Base-by-base conservation (phyloP, 2,797 vertebrate genomes). In the Tenualosa ilisha region DNA sequence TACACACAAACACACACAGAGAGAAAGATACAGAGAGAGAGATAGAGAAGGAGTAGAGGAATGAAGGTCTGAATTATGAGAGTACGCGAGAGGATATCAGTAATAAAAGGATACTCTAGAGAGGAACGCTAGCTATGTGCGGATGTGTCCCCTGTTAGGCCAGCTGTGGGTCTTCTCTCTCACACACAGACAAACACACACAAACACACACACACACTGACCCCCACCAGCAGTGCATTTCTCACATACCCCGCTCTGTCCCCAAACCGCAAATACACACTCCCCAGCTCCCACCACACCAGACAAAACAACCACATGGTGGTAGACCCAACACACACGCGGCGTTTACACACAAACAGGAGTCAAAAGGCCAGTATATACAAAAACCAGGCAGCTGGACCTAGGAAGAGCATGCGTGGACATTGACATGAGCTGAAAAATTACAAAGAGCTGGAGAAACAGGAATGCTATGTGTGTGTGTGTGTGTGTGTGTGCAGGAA, bases 51-150 rank as follows among this genome's bases (percentile, higher is more conserved):
- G 20, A 61, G 40, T 31, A 26, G 51, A 83, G 84, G 9, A 31
- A 8, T 31, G 46, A 46, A 85, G 72, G 84, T 13, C 54, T 85
- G 90, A 92, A 90, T 92, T 93, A 75, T 75, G 84, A 83, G 88
- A 88, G 83, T 86, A 89, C 90, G 86, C 91, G 88, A 88, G 86
- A 93, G 93, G 92, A 95, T 92, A 94, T 94, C 92, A 91, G 91
- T 91, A 92, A 93, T 93, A 91, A 93, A 92, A 91, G 86, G 83
- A 63, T 89, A 89, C 88, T 85, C 79, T 88, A 83, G 89, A 85
- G 61, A 92, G 91, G 92, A 92, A 94, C 86, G 91, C 83, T 85
- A 94, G 81, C 90, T 91, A 93, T 94, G 94, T 91, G 90, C 86
- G 50, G 89, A 89, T 88, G 87, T 26, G 85, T 90, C 89, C 83